These are phyloP conservation scores for Drosophila pseudotalamancana DNA, from an alignment of 2,888 invertebrate species.

Conservation along the genomic window DNA sequence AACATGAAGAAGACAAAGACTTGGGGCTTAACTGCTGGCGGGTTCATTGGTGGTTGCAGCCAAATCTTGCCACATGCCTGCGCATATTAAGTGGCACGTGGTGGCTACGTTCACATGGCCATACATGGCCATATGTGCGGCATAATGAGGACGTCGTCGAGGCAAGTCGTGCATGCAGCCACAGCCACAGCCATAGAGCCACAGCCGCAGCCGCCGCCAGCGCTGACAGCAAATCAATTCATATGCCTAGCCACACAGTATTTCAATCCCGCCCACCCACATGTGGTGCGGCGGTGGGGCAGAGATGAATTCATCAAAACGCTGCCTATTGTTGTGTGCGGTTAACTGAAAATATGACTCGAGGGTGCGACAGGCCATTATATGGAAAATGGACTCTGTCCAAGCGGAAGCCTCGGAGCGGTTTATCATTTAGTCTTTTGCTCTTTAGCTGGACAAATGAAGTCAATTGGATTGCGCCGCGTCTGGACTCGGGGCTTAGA, in stretches of 20 bases:
- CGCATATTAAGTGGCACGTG: slow-evolving; percentile 76
- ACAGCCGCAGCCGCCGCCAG: slow-evolving; percentile 22
- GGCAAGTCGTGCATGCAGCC: slow-evolving; percentile 72
- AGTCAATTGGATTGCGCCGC: slow-evolving; percentile 74
- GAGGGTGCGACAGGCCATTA: slow-evolving; percentile 61
- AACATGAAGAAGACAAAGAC: slow-evolving; percentile 26
- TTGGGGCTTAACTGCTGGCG: slow-evolving; percentile 20
- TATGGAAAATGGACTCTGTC: slow-evolving; percentile 56
- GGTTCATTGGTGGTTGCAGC: slow-evolving; percentile 34
- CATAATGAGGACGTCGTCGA: slow-evolving; percentile 66
- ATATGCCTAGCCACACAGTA: slow-evolving; percentile 51
- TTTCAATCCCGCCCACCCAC: slow-evolving; percentile 7
- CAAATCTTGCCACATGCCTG: slow-evolving; percentile 72
- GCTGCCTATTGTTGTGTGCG: slow-evolving; percentile 58
- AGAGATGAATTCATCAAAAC: slow-evolving; percentile 65
- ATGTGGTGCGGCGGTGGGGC: slow-evolving; percentile 2
- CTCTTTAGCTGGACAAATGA: slow-evolving; percentile 70
- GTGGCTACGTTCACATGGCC: slow-evolving; percentile 31
- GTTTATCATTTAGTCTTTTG: slow-evolving; percentile 69
- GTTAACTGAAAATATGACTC: slow-evolving; percentile 74
- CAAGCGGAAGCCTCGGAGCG: slow-evolving; percentile 31
- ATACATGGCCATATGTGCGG: slow-evolving; percentile 69
- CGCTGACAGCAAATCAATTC: slow-evolving; percentile 76
- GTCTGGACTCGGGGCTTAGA: slow-evolving; percentile 19
- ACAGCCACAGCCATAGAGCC: slow-evolving; percentile 7